phyloP scores from a whole-genome alignment of 2,797 vertebrate species.

The Tokudaia muenninki region DNA sequence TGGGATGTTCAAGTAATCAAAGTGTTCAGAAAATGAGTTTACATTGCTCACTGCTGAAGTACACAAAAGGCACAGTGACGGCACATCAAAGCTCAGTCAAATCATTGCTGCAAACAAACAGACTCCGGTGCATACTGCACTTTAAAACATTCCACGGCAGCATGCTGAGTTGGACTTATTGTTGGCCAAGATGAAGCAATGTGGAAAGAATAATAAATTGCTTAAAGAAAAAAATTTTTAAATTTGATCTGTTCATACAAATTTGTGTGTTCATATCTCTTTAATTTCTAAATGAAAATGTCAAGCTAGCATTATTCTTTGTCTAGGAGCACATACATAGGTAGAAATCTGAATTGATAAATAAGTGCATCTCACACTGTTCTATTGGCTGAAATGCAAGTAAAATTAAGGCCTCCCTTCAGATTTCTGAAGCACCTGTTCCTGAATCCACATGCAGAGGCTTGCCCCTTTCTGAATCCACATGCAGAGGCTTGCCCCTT shows the following conservation, averaged over 20 bases:
- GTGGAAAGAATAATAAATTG: constrained; percentile 81
- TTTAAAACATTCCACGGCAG: constrained; percentile 85
- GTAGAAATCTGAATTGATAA: background rate
- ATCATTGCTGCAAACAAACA: constrained; percentile 90
- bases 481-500: background rate
- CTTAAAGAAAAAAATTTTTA: constrained; percentile 77
- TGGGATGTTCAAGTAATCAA: constrained; percentile 90
- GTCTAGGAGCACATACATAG: background rate
- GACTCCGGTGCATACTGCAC: constrained; percentile 85
- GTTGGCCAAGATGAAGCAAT: constrained; percentile 85
- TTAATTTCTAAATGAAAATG: constrained; percentile 60
- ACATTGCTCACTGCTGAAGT: constrained; percentile 91
- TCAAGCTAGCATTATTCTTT: background rate
- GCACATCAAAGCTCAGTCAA: constrained; percentile 90
- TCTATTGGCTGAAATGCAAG: background rate
- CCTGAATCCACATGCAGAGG: background rate
- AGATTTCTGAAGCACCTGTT: background rate
- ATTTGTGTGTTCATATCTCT: background rate
- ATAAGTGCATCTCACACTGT: background rate
- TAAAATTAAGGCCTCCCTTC: background rate
- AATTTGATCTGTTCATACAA: background rate
- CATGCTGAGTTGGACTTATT: constrained; percentile 83
- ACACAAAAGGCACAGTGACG: constrained; percentile 92
- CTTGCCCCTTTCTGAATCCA: background rate
- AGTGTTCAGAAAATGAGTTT: constrained; percentile 91